A percentile compares a stretch with the other conserved stretches of the same genome.
Evolutionary conservation across 1,140 invertebrate genomes (phyloP).

Genomic region (Drosophila bocki): DNA sequence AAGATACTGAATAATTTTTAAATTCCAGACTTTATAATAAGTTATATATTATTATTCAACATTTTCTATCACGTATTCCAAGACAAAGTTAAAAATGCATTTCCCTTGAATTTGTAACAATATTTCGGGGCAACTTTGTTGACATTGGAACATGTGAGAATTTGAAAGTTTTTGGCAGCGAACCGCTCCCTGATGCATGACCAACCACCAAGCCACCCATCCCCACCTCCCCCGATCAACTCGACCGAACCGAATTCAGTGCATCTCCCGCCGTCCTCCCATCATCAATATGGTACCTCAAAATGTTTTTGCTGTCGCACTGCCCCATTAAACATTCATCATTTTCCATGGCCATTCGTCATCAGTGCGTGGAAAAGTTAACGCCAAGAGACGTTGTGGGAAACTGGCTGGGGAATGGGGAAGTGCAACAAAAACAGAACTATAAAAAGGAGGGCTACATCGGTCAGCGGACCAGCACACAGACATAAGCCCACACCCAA

Average conservation of each 20-base stretch:
- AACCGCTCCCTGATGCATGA: conserved; percentile 40
- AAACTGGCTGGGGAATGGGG: conserved; percentile 10
- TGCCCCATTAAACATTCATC: conserved; percentile 80
- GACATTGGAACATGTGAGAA: conserved; percentile 40
- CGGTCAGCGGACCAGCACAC: conserved; percentile 17
- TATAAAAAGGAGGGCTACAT: conserved; percentile 29
- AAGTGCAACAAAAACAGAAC: conserved; percentile 25
- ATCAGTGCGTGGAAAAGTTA: conserved; percentile 75
- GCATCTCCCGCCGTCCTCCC: conserved; percentile 1
- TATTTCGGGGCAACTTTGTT: conserved; percentile 43
- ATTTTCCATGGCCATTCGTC: conserved; percentile 77
- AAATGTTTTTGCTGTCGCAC: conserved; percentile 65
- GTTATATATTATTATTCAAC: neutral
- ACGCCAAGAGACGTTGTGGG: conserved; percentile 27
- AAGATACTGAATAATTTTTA: neutral
- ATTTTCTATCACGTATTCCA: conserved; percentile 1
- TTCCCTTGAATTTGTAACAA: conserved; percentile 36
- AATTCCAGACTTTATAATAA: neutral
- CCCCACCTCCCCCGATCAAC: conserved; percentile 2
- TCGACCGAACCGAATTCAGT: conserved; percentile 17
- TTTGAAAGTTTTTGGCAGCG: conserved; percentile 39
- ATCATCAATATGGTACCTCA: conserved; percentile 56
- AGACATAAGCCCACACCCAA: neutral
- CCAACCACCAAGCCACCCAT: neutral
- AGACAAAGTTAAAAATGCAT: conserved; percentile 30